Evolutionary conservation across 2,113 vertebrate genomes (phyloP).

Genomic region (Paralichthys olivaceus): DNA sequence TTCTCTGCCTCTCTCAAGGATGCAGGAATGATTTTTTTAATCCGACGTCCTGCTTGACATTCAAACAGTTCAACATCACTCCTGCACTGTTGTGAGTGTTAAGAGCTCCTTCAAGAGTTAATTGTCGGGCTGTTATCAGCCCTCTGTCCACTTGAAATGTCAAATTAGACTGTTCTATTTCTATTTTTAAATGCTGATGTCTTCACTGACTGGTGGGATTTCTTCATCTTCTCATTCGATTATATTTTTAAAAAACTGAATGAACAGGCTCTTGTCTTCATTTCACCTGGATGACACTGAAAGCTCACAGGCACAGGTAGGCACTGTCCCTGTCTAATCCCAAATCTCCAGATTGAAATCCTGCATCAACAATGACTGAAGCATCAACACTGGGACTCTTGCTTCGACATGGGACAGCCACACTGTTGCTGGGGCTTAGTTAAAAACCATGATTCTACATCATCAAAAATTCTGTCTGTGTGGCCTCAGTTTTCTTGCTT

Average conservation of each 20-base stretch:
- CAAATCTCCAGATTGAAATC: too few relatives aligned
- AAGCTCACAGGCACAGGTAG: too few relatives aligned
- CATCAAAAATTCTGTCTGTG: background rate
- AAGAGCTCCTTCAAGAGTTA: slow-evolving; percentile 18
- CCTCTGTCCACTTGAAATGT: slow-evolving; percentile 12
- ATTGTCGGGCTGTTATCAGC: slow-evolving; percentile 5
- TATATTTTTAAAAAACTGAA: too few relatives aligned
- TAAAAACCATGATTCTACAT: background rate
- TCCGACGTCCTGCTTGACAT: slow-evolving; percentile 3
- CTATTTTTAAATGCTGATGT: background rate
- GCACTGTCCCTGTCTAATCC: too few relatives aligned
- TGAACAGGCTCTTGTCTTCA: too few relatives aligned
- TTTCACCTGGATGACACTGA: too few relatives aligned
- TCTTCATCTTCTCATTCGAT: too few relatives aligned
- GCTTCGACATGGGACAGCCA: background rate
- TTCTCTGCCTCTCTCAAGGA: slow-evolving; percentile 24
- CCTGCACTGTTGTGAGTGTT: background rate
- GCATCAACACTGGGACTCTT: too few relatives aligned
- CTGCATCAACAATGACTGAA: too few relatives aligned
- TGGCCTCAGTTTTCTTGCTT: background rate
- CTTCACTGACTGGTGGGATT: too few relatives aligned
- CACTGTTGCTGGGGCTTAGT: background rate
- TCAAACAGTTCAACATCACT: slow-evolving; percentile 17
- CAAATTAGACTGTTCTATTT: slow-evolving; percentile 10
- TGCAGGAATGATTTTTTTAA: slow-evolving; percentile 42